Evolutionary conservation across 2,888 invertebrate genomes (phyloP), one percentile per base, ranked within the genome.

Genomic region (Eurois occulta): DNA sequence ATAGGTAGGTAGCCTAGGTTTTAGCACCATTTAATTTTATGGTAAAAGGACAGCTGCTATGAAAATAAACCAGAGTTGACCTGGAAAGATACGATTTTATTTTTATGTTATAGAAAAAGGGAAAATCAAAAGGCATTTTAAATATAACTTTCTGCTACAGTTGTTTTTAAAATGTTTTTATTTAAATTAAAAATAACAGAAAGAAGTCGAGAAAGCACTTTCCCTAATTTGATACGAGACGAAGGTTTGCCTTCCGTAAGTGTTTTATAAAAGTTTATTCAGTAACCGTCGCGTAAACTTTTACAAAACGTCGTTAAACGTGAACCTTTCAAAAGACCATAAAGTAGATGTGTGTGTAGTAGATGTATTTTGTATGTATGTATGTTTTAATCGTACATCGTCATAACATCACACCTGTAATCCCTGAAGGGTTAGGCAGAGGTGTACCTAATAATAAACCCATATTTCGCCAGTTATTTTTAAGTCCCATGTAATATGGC

Each of bases 211-310:
- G 6, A 80, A 46, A 46, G 38, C 43, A 38, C 38, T 80, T 78
- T 6, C 46, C n/a, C n/a, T 72, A 80, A 80, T 72, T 64, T 16
- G 8, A 38, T 80, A 38, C 0, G n/a, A 38, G 52, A 80, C 43
- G 18, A 52, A 62, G 72, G 62, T 52, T 64, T 71, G 32, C 24
- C n/a, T 52, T 38, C n/a, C 13, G 35, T 48, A 5, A 35, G 24
- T 18, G 60, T 52, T 70, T 38, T 10, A n/a, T 24, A n/a, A 46
- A 43, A 24, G 11, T 46, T 77, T 64, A n/a, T 43, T 8, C 21
- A 43, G 11, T 60, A 32, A 60, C 18, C 32, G 16, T 60, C 32
- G 32, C 18, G 60, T 18, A 18, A 60, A 60, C 4, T 32, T 60
- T 32, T 60, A 32, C 60, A 32, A 32, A 60, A 18, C 18, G 28